Evolutionary conservation across 2,888 invertebrate species (phyloP), one percentile per base, ranked within the genome.

Genomic region (Megamerina dolium): DNA sequence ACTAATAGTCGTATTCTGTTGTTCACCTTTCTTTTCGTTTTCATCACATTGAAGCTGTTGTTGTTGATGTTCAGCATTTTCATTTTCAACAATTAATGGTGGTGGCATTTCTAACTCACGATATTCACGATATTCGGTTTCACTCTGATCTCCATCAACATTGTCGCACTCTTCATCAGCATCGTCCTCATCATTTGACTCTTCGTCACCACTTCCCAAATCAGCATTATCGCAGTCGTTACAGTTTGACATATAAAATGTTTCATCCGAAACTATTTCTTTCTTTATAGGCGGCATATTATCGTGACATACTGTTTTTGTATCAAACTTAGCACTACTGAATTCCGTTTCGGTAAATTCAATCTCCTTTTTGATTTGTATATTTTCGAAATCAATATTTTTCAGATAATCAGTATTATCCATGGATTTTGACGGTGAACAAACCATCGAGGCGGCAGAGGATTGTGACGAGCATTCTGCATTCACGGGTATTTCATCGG

Each of bases 351-450:
- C 55, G 14, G 52, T 49, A n/a, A 65, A 57, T 26, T 66, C 62
- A 30, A 66, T 55, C 39, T 65, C 66, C 21, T 55, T 60, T 42
- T 68, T 69, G n/a, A 69, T 61, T 1, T 40, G 46, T 10, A 68
- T 43, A 45, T 61, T 65, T 27, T 46, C 57, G n/a, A 64, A 54
- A 46, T 68, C 65, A 18, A 66, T 56, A 41, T 44, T 57, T 9
- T 51, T 57, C 20, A 64, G 59, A 37, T 61, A 66, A 2, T 57
- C 52, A 48, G 58, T 47, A 37, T 68, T 63, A 21, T 56, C 57
- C 5, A 37, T 44, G 5, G 27, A 31, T 17, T 13, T 33, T 38
- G 8, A 19, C 8, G 26, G 14, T 2, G 40, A 31, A 23, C 10
- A 8, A 8, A 23, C 23, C 6, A 6, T 23, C 6, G 8, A 6